Conservation (phyloP, 1,140 invertebrate genomes). For the Drosophila kurseongensis region DNA sequence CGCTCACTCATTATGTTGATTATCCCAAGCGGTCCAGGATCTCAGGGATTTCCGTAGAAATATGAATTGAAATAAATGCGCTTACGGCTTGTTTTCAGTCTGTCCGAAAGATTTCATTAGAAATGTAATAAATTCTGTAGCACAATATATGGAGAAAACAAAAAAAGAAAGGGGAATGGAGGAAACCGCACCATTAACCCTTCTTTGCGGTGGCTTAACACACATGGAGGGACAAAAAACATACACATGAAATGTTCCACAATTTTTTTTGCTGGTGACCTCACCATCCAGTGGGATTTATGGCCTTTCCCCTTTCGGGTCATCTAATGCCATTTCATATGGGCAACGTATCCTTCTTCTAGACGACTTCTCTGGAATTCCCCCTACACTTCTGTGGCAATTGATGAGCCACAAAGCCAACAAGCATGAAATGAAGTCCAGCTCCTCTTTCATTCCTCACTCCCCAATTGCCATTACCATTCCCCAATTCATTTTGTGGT, state of each 20-base stretch:
- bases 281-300: slow-evolving; percentile 61
- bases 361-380: slow-evolving; percentile 12
- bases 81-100: slow-evolving; percentile 58
- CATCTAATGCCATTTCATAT: slow-evolving; percentile 75
- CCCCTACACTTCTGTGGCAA: slow-evolving; percentile 40
- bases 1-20: slow-evolving; percentile 81
- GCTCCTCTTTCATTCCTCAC: slow-evolving; percentile 19
- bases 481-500: slow-evolving; percentile 64
- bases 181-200: slow-evolving; percentile 72
- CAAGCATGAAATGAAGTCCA: slow-evolving; percentile 80
- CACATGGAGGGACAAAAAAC: slow-evolving; percentile 13
- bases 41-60: slow-evolving; percentile 55
- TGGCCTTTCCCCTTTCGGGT: slow-evolving; percentile 61
- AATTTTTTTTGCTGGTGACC: slow-evolving; percentile 58
- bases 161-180: slow-evolving; percentile 1
- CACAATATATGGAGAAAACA: slow-evolving; percentile 8
- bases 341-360: slow-evolving; percentile 38
- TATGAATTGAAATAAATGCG: slow-evolving; percentile 83
- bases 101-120: slow-evolving; percentile 64
- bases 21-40: slow-evolving; percentile 67
- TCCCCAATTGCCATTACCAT: slow-evolving; percentile 28
- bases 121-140: slow-evolving; percentile 72
- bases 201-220: slow-evolving; percentile 73
- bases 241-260: slow-evolving; percentile 46
- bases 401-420: slow-evolving; percentile 81